phyloP scores from a whole-genome alignment of 2,797 vertebrate genomes.

The Spea hammondii region DNA sequence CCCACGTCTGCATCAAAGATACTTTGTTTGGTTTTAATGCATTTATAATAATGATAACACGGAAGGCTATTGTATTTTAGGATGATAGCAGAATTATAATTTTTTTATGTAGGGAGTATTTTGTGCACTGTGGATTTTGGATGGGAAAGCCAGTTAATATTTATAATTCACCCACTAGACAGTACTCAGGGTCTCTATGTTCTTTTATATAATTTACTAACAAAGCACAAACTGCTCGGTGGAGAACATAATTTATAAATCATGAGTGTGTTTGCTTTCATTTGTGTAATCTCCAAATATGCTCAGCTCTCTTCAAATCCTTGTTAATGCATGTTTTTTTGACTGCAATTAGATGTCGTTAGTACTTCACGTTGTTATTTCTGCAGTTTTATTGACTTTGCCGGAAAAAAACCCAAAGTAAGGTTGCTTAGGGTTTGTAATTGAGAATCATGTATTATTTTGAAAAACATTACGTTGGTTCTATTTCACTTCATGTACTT shows the following conservation, averaged over 20 bases:
- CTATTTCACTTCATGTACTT: no score
- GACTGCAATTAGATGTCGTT: slow-evolving; percentile 27
- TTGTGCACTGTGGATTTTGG: neutral
- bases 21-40: no score
- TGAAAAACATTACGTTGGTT: neutral
- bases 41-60: no score
- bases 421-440: slow-evolving; percentile 9
- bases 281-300: slow-evolving; percentile 28
- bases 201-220: slow-evolving; percentile 17
- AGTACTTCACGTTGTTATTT: slow-evolving; percentile 10
- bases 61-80: no score
- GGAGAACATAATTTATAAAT: slow-evolving; percentile 38
- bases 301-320: slow-evolving; percentile 6
- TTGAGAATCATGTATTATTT: neutral
- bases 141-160: neutral
- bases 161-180: neutral
- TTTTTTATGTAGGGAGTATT: neutral
- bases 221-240: neutral
- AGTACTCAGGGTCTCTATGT: neutral
- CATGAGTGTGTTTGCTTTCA: slow-evolving; percentile 40
- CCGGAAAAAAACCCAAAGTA: slow-evolving; percentile 2
- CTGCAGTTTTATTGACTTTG: slow-evolving; percentile 15
- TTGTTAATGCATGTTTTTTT: slow-evolving; percentile 19
- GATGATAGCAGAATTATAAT: neutral
- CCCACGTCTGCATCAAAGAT: neutral